Evolutionary conservation across 2,113 vertebrate species (phyloP), one percentile per base, ranked within the genome.

Genomic region (Oncorhynchus gorbuscha): DNA sequence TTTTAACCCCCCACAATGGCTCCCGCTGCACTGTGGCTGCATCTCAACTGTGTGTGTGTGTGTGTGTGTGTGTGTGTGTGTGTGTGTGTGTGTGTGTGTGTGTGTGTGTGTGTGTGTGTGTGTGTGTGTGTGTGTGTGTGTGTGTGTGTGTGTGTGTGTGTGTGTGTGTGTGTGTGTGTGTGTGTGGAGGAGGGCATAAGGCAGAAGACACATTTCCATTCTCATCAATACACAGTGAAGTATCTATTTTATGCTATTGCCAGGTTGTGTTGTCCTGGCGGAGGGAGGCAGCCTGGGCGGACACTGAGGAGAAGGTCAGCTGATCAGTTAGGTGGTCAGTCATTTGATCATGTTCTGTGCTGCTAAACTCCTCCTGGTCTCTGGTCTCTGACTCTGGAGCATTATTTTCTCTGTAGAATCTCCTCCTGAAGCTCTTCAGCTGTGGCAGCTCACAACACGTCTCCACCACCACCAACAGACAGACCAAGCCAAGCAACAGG

Each of bases 391-490:
- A 82, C 83, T 96, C 95, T 74, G 93, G 88, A 72, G 95, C 95
- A 71, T 90, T 28, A 30, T 93, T 95, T 88, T 95, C 95, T 77
- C 94, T 74, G 20, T 97, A 96, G 84, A 99, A 99, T 80, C 93
- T 90, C 83, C 95, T 96, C 26, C 95, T 90, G 74, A 99, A 90
- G 58, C 94, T 94, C 83, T 93, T 97, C 87, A 97, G 89, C 80
- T 97, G 95, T 2, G 95, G 95, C 61, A 99, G 97, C 85, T 99
- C 97, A 65, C 95, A 97, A 89, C 96, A 97, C 20, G 98, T 99
- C 88, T 99, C 98, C 66, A 99, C 89, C 78, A 97, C 95, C 3
- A 99, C 96, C 90, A 99, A 76, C 92, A 97, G 94, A 49, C 94
- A 96, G 0, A 99, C 92, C 66, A 99, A 93, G 28, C 97, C 98